Evolutionary conservation across 2,888 invertebrate genomes (phyloP), one percentile per base, ranked within the genome.

Genomic region (Synanthedon formicaeformis): DNA sequence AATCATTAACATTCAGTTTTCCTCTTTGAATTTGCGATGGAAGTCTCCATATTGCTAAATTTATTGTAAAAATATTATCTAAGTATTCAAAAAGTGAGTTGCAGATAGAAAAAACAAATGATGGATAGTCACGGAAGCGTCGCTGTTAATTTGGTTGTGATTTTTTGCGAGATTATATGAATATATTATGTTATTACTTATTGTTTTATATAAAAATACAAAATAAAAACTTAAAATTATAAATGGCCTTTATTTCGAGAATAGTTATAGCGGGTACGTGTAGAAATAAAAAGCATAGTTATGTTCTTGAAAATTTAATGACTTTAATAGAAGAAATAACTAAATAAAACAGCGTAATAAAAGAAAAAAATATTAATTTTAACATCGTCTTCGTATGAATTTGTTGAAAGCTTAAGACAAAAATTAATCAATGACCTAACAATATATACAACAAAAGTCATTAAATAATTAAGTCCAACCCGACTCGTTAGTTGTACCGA

Each of bases 371-470:
- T 71, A 78, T 78, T 80, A 78, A 84, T 80, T 71, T 75, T 81
- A 85, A 83, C 81, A 85, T 81, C 78, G 78, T 82, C 75, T 82
- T 58, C 70, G 75, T 80, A 78, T 73, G 80, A 83, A 83, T 82
- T 83, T 74, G 74, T 75, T 78, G 67, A 76, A 34, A 87, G 81
- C 81, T 73, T 79, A 78, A 71, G 84, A 85, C 80, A 77, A 81
- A 83, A 86, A 87, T 86, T 86, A 87, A 86, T 84, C 81, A 87
- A 87, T 86, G 87, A 87, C 87, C 86, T 85, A 87, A 87, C 87
- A 87, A 87, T 86, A 87, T 87, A 87, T 87, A 87, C 87, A 87
- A 87, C 87, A 87, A 87, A 86, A 86, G 87, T 86, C 87, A 87
- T 87, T 79, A 83, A 85, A 85, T 85, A 86, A 87, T 86, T 78